These are phyloP conservation scores for fruit fly (Drosophila melanogaster) DNA, from an alignment of 1,140 invertebrate species.

Conservation along the genomic window Release_6_plus_ISO1_MT NT_033779.5:19630001-19630500, in stretches of 20 bases:
- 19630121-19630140: neutral
- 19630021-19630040: conserved; percentile 53
- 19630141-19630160: neutral
- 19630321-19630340: conserved; percentile 83
- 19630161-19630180: conserved; percentile 31
- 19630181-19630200: conserved; percentile 37
- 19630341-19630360: conserved; percentile 83
- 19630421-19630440: conserved; percentile 34
- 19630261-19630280: conserved; percentile 72
- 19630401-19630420: conserved; percentile 20
- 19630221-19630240: neutral
- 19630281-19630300: conserved; percentile 83
- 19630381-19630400: no score
- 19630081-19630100: conserved; percentile 54
- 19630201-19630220: conserved; percentile 38
- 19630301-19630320: conserved; percentile 83
- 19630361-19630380: conserved; percentile 78
- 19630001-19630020: conserved; percentile 20
- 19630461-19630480: conserved; percentile 33
- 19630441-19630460: conserved; percentile 29
- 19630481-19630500: conserved; percentile 48
- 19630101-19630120: neutral
- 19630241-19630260: conserved; percentile 21
- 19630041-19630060: conserved; percentile 12
- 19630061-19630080: conserved; percentile 69